Percentiles rank a stretch among this genome's conserved stretches.
These are phyloP conservation scores for Clavelina lepadiformis DNA, from an alignment of 23 tunicate species.

Conservation along the genomic window DNA sequence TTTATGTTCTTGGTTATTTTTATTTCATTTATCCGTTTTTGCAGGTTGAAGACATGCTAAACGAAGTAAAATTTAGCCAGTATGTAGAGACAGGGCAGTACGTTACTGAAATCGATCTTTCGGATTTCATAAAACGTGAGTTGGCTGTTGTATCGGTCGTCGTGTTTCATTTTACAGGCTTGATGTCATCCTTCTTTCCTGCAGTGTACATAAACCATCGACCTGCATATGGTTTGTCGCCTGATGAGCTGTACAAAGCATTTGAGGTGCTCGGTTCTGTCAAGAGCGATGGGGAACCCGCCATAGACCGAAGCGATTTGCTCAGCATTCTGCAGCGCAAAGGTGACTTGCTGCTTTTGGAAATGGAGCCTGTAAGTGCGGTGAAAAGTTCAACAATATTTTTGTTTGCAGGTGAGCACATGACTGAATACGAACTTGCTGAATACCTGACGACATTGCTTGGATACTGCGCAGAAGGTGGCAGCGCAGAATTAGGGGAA, in stretches of 20 bases:
- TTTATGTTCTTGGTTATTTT: background rate
- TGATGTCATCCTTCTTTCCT: background rate
- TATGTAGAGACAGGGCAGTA: conserved; percentile 86
- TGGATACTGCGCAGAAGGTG: conserved; percentile 70
- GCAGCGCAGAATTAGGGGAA: conserved; percentile 38
- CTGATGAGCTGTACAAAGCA: conserved; percentile 64
- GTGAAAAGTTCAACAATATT: background rate
- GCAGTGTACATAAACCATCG: conserved; percentile 96
- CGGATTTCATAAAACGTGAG: conserved; percentile 80
- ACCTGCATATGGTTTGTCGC: conserved; percentile 90
- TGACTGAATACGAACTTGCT: conserved; percentile 84
- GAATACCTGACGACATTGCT: conserved; percentile 64
- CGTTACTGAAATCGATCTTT: conserved; percentile 75
- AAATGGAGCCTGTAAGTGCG: background rate
- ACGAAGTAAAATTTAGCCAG: conserved; percentile 88
- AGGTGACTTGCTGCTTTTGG: conserved; percentile 16
- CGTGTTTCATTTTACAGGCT: no score
- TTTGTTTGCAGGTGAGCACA: conserved; percentile 69
- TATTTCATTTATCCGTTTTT: conserved; percentile 1
- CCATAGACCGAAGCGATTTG: conserved; percentile 30
- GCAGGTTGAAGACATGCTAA: conserved; percentile 89
- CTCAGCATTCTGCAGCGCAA: conserved; percentile 48
- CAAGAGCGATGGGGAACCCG: conserved; percentile 5
- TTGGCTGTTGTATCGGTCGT: no score
- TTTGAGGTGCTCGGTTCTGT: conserved; percentile 39